phyloP scores from a whole-genome alignment of 2,797 vertebrate species.

The Morelia viridis region DNA sequence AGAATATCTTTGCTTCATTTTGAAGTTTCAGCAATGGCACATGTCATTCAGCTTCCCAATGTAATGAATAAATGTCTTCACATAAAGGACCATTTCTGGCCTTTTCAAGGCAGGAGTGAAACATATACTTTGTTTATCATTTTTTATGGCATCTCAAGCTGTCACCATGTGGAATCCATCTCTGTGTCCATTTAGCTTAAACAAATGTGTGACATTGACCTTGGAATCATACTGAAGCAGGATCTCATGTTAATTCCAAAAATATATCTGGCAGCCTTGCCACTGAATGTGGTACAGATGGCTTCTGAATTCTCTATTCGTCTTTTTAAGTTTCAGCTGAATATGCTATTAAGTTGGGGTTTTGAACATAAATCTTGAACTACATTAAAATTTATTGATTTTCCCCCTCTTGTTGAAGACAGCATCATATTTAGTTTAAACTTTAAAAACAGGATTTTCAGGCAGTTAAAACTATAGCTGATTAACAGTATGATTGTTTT shows the following conservation, averaged over 20 bases:
- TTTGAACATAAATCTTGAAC: background rate
- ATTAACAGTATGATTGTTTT: conserved; percentile 3
- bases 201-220: background rate
- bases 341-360: background rate
- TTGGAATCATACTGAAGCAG: background rate
- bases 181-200: background rate
- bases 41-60: background rate
- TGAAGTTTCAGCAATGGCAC: background rate
- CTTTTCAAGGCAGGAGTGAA: background rate
- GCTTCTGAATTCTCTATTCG: background rate
- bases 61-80: conserved; percentile 9
- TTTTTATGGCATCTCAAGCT: background rate
- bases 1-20: background rate
- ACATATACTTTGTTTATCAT: conserved; percentile 7
- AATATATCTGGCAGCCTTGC: background rate
- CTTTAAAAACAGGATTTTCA: background rate
- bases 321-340: background rate
- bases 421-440: background rate
- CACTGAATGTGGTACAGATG: background rate
- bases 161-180: conserved; percentile 6
- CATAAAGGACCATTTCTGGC: background rate
- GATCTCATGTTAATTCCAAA: background rate
- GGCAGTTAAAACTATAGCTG: background rate
- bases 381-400: background rate
- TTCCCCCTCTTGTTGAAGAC: background rate